Evolutionary conservation across 1,140 invertebrate genomes (phyloP).

Genomic region (Littorina saxatilis): DNA sequence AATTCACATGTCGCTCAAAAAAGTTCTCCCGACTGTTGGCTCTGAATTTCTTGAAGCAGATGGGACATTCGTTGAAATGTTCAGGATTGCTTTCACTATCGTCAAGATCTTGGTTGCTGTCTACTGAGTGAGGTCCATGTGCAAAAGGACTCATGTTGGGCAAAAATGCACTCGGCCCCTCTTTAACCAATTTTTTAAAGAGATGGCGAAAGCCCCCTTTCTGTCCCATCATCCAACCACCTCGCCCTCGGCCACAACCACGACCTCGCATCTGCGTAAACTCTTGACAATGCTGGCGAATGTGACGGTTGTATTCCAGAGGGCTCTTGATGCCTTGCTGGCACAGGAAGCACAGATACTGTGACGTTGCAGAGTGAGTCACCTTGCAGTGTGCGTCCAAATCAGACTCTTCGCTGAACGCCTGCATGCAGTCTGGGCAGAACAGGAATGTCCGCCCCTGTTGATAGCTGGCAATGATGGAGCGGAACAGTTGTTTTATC

Average conservation of each 20-base stretch:
- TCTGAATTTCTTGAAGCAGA: constrained; percentile 40
- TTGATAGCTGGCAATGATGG: background rate
- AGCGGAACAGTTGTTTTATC: background rate
- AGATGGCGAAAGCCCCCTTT: background rate
- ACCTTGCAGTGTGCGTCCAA: background rate
- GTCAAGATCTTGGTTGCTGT: background rate
- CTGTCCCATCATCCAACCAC: background rate
- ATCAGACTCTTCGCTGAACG: background rate
- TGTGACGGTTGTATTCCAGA: background rate
- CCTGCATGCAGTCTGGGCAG: background rate
- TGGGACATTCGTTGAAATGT: constrained; percentile 34
- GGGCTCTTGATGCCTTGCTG: background rate
- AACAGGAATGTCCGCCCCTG: background rate
- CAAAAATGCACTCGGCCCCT: background rate
- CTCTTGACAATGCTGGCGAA: background rate
- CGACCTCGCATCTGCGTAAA: background rate
- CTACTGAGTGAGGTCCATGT: background rate
- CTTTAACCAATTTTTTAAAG: background rate
- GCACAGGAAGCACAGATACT: background rate
- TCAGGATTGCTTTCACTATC: background rate
- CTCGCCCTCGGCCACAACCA: background rate
- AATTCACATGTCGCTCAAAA: constrained; percentile 44
- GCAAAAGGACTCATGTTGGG: background rate
- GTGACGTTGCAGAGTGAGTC: background rate
- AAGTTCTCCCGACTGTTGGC: constrained; percentile 39